Evolutionary conservation across 2,797 vertebrate species (phyloP), one percentile per base, ranked within the genome.

Genomic region (Adelosebastes latens): DNA sequence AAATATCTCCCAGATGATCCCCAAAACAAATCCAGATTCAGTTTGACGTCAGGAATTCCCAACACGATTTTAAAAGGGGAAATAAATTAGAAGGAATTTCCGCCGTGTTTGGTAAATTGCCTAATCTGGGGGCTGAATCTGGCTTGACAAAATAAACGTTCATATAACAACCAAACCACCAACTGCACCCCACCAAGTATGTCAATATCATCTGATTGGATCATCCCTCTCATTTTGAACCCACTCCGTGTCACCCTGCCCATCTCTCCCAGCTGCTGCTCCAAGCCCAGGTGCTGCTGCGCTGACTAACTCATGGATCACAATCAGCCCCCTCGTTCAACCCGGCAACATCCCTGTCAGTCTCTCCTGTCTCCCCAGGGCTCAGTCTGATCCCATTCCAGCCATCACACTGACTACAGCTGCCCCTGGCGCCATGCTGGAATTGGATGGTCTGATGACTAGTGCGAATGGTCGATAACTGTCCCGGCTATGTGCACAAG

Each of bases 301-400:
- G 5, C 85, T 65, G 87, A 89, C 94, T 75, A 63, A 89, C 88
- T 93, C 94, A 94, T 95, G 92, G 92, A 95, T 95, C 94, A 94
- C 93, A 95, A 95, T 95, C 93, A 94, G 82, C 70, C 91, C 83
- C 72, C 84, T 92, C 81, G 75, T 92, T 92, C 92, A 93, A 82
- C 85, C 83, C 75, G 8, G 89, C 83, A 93, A 89, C 93, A 91
- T 93, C 88, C 89, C 88, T 90, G 92, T 94, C 93, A 92, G 87
- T 92, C 91, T 92, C 84, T 60, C 58, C 80, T 89, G 88, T 90
- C 91, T 93, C 91, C 89, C 91, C 75, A 32, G 91, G 92, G 93
- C 87, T 94, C 82, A 42, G 89, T 78, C 89, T 91, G 88, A 93
- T 91, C 88, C 89, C 84, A 92, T 92, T 90, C 86, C 90, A 92